phyloP scores from a whole-genome alignment of 2,888 invertebrate species.

The Chrysolina oricalcia region DNA sequence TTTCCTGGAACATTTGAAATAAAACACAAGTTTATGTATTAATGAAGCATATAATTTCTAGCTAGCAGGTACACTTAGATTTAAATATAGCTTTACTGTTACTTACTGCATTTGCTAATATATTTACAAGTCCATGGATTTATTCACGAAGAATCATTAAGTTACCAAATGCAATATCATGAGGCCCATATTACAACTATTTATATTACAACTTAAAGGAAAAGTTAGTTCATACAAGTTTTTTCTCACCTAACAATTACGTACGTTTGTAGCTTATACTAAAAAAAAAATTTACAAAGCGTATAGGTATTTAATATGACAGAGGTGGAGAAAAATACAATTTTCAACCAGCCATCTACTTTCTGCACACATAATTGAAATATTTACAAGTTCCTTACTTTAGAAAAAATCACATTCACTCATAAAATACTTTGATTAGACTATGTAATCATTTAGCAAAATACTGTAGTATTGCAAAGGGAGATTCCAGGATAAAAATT shows the following conservation, averaged over 20 bases:
- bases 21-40: slow-evolving; percentile 54
- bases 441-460: slow-evolving; percentile 66
- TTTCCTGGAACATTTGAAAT: slow-evolving; percentile 27
- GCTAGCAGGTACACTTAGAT: slow-evolving; percentile 71
- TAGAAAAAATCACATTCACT: slow-evolving; percentile 65
- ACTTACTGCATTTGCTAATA: slow-evolving; percentile 58
- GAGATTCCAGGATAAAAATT: slow-evolving; percentile 61
- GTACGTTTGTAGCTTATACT: slow-evolving; percentile 47
- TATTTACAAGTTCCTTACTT: slow-evolving; percentile 54
- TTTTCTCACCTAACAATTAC: slow-evolving; percentile 50
- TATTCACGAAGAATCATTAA: slow-evolving; percentile 51
- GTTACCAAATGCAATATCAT: slow-evolving; percentile 62
- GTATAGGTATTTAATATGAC: slow-evolving; percentile 48
- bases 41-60: slow-evolving; percentile 69
- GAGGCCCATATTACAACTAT: slow-evolving; percentile 60
- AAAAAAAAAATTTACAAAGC: slow-evolving; percentile 60
- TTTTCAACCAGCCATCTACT: neutral
- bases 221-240: slow-evolving; percentile 55
- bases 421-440: slow-evolving; percentile 58
- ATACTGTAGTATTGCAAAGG: slow-evolving; percentile 68
- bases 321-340: slow-evolving; percentile 16
- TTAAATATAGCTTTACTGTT: slow-evolving; percentile 61
- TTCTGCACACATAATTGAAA: slow-evolving; percentile 31
- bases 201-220: slow-evolving; percentile 54
- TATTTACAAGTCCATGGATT: slow-evolving; percentile 54